A percentile compares a stretch with the other conserved stretches of the same genome.
phyloP scores from a whole-genome alignment of 53 echinoderm and acorn worm species.

The Patiria pectinifera region DNA sequence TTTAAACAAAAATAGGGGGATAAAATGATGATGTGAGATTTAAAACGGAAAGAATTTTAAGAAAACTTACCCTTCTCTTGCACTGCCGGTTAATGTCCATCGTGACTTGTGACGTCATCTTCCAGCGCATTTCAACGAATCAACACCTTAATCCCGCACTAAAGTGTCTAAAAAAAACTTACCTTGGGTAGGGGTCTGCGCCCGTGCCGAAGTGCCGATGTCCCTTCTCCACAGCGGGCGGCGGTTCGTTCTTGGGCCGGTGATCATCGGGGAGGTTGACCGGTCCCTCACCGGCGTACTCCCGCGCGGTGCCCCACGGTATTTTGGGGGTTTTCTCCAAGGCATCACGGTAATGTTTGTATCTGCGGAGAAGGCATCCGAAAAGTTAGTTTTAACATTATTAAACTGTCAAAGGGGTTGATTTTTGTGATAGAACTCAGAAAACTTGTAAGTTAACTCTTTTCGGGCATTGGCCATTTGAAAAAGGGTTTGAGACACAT shows the following conservation, averaged over 20 bases:
- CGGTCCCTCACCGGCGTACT: conserved; percentile 90
- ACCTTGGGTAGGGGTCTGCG: conserved; percentile 92
- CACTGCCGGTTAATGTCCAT: background rate
- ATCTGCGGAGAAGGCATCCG: conserved; percentile 51
- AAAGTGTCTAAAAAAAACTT: conserved; percentile 19
- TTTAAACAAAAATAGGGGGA: no score
- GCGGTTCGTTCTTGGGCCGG: conserved; percentile 95
- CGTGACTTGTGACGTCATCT: conserved; percentile 16
- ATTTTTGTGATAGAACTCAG: no score
- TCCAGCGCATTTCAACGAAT: conserved; percentile 7
- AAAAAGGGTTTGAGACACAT: no score
- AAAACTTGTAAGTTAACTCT: no score
- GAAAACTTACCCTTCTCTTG: background rate
- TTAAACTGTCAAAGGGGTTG: no score
- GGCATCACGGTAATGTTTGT: conserved; percentile 91
- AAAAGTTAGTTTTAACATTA: background rate
- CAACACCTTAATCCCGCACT: background rate
- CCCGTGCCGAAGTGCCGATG: conserved; percentile 93
- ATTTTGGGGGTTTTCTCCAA: conserved; percentile 84
- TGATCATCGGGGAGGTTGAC: conserved; percentile 92
- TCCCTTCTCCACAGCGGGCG: conserved; percentile 92
- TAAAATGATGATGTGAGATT: background rate
- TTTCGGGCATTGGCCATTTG: no score
- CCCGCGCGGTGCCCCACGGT: conserved; percentile 95
- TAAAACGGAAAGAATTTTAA: background rate